Conservation (phyloP, 1,140 invertebrate genomes). For the Atta cephalotes region DNA sequence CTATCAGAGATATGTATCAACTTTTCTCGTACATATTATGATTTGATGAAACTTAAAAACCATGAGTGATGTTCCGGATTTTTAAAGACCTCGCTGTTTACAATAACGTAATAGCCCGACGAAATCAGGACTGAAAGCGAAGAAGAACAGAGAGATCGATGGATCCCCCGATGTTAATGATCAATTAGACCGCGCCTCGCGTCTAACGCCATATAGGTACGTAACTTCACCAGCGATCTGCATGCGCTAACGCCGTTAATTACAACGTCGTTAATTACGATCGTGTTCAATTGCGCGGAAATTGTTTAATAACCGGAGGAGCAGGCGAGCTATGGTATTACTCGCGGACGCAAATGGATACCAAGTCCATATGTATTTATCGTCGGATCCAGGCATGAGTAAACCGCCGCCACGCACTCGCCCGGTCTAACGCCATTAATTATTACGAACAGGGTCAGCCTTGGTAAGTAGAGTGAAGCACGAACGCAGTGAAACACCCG, state of each 20-base stretch:
- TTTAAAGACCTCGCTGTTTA: neutral
- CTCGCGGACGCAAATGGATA: neutral
- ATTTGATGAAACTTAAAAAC: neutral
- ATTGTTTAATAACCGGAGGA: conserved; percentile 47
- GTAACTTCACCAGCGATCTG: conserved; percentile 9
- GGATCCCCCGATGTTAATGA: conserved; percentile 40
- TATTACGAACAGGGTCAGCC: conserved; percentile 75
- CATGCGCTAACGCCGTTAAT: conserved; percentile 53
- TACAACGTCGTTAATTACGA: conserved; percentile 45
- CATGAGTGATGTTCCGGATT: conserved; percentile 15
- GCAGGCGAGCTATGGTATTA: conserved; percentile 17
- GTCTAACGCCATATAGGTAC: neutral
- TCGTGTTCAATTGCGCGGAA: conserved; percentile 39
- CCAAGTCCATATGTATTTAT: conserved; percentile 26
- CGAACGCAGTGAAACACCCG: conserved; percentile 41
- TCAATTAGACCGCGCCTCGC: conserved; percentile 45
- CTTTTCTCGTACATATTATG: neutral
- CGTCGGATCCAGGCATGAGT: conserved; percentile 58
- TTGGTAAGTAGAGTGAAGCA: conserved; percentile 75
- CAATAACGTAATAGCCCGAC: conserved; percentile 25
- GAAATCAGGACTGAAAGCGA: conserved; percentile 3
- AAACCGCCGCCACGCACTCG: conserved; percentile 43
- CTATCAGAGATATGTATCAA: conserved; percentile 21
- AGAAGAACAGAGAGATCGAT: conserved; percentile 20
- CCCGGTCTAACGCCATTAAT: conserved; percentile 72